Evolutionary conservation across 2,113 vertebrate genomes (phyloP), one percentile per base, ranked within the genome.

Genomic region (Trichechus manatus): DNA sequence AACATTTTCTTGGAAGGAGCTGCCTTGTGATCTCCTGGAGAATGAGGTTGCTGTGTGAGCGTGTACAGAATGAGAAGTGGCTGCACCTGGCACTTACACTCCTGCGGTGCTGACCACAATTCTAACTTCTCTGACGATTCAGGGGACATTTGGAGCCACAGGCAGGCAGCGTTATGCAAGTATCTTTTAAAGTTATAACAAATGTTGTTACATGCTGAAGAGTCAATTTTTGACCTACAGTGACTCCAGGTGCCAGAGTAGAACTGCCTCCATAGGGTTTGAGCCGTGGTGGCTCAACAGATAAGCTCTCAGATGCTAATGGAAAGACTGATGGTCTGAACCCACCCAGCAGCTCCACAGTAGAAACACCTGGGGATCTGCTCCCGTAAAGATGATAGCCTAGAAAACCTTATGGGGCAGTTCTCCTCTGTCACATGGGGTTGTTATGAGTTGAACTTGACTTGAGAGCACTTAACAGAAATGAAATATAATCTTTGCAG

Each of bases 31-130:
- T 9, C 25, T n/a, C 20, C 59, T 22, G 77, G 14, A 78, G 27
- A 27, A 39, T 13, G 9, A 23, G 85, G 5, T 14, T 17, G 23
- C 13, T 4, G 0, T 3, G 0, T 75, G n/a, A 20, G 10, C 63
- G 33, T 19, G 29, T 23, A 20, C 2, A 5, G 0, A 8, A 5
- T 4, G 13, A 5, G 44, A 5, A 47, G 31, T 19, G 31, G 3
- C 4, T 1, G 6, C 6, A 2, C 27, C 5, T 3, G 15, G 77
- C 42, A 77, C 42, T 14, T 44, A 77, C 23, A 27, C 42, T 0
- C 22, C 13, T 1, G 11, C 1, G 3, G 6, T 50, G 77, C 44
- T 50, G 47, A 53, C 8, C 33, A 1, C 4, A 74, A 4, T 9
- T 44, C 39, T 27, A 36, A 23, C 50, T 42, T 63, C 17, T 80